phyloP scores from a whole-genome alignment of 2,797 vertebrate species.

The Clarias platycephalus region DNA sequence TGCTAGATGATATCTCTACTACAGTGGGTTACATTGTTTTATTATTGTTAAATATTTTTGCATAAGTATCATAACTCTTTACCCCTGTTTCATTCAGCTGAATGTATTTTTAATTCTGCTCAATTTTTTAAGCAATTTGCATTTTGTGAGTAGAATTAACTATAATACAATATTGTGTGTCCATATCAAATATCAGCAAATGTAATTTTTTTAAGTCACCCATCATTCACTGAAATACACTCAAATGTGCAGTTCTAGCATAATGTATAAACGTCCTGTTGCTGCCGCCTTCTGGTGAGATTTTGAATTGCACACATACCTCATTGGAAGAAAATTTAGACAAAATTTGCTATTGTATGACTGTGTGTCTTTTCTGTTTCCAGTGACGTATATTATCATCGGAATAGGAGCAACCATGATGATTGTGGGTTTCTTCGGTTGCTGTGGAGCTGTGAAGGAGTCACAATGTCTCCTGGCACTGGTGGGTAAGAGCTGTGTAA shows the following conservation, averaged over 20 bases:
- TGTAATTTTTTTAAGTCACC: conserved; percentile 6
- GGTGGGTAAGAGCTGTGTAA: conserved; percentile 75
- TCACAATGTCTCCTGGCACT: conserved; percentile 93
- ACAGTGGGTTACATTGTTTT: neutral
- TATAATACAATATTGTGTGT: neutral
- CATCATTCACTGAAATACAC: neutral
- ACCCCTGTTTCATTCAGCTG: too few species aligned
- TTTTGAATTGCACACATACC: conserved; percentile 47
- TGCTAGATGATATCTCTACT: neutral
- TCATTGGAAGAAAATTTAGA: neutral
- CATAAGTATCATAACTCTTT: too few species aligned
- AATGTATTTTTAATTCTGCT: too few species aligned
- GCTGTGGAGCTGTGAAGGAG: conserved; percentile 91
- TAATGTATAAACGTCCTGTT: neutral
- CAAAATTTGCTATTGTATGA: neutral
- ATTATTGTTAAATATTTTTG: neutral
- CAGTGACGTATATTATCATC: conserved; percentile 91
- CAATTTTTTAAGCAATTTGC: neutral
- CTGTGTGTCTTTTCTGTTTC: conserved; percentile 44
- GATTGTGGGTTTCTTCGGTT: conserved; percentile 93
- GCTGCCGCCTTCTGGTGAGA: conserved; percentile 63
- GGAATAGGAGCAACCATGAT: conserved; percentile 90
- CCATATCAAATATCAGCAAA: neutral
- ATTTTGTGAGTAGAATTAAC: neutral
- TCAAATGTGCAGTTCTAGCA: neutral